Percentiles rank a stretch among this genome's conserved stretches.
Evolutionary conservation across 2,888 invertebrate species (phyloP).

Genomic region (Stenodema calcarata): DNA sequence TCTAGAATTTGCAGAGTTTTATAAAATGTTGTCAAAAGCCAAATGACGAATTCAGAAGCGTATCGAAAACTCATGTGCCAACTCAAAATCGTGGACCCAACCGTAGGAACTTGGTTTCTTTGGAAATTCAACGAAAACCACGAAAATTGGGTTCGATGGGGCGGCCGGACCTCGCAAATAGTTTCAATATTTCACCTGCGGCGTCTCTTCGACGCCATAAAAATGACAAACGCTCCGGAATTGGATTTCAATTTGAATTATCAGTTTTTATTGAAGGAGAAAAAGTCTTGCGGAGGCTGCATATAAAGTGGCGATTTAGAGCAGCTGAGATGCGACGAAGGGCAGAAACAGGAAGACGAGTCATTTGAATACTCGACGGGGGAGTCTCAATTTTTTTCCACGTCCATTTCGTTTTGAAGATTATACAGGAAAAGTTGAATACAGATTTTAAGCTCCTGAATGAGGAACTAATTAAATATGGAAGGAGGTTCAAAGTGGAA

Average conservation of each 20-base stretch:
- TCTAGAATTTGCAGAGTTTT: too few species aligned
- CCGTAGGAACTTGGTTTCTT: too few species aligned
- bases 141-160: not conserved
- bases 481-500: not conserved
- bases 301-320: slow-evolving; percentile 33
- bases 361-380: slow-evolving; percentile 24
- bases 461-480: not conserved
- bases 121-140: too few species aligned
- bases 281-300: not conserved
- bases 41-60: too few species aligned
- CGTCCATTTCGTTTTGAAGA: not conserved
- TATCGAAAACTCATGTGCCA: too few species aligned
- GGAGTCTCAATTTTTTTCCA: not conserved
- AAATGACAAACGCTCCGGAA: not conserved
- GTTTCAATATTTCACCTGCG: not conserved
- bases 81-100: too few species aligned
- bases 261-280: slow-evolving; percentile 26
- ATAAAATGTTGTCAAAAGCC: too few species aligned
- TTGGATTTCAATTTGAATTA: not conserved
- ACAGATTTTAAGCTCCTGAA: not conserved
- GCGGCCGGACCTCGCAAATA: not conserved
- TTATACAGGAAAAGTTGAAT: slow-evolving; percentile 15
- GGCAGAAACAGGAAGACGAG: slow-evolving; percentile 21
- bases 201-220: not conserved
- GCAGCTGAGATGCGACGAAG: slow-evolving; percentile 6